Base-by-base conservation (phyloP, 2,113 vertebrate species). In the Callaeas wilsoni region DNA sequence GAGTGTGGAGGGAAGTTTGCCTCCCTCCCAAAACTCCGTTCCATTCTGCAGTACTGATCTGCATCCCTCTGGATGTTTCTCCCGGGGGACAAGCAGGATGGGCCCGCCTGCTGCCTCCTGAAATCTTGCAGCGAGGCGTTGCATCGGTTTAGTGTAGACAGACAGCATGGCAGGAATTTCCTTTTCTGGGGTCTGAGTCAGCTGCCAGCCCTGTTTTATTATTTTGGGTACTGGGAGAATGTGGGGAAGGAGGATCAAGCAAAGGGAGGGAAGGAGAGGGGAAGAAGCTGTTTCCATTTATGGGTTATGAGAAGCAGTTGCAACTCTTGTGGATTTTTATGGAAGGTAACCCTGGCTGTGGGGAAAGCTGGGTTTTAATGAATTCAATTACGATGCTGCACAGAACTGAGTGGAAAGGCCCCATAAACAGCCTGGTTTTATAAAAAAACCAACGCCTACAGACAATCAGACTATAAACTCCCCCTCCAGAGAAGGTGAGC, bases 271-370 rank as follows among this genome's bases (percentile, higher is more conserved):
- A 78, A 91, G 77, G 62, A 74, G 22, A 8, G 27, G 19, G 35
- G 76, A 65, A 80, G 69, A 74, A 67, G 56, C 39, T 90, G 88
- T 70, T 96, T 93, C 70, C 78, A 67, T 93, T 79, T 93, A 85
- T 50, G 52, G 74, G 26, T 84, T 88, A 64, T 79, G 79, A 90
- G 47, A 88, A 49, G 75, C 79, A 83, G 60, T 82, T 92, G 67
- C 70, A 85, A 47, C 35, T 59, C 52, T 71, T 30, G 56, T 71
- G 75, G 85, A 52, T 84, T 96, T 94, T 62, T 82, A 79, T 52
- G 64, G 91, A 92, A 82, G 70, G 93, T 90, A 82, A 49, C 47
- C 20, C 56, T 59, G 74, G 44, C 78, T 74, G 14, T 63, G 39
- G 42, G n/a, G 33, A 91, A 87, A 59, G 52, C 39, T 87, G 78